These are phyloP conservation scores for Tapirus terrestris DNA, from an alignment of 2,113 vertebrate species.

Conservation along the genomic window DNA sequence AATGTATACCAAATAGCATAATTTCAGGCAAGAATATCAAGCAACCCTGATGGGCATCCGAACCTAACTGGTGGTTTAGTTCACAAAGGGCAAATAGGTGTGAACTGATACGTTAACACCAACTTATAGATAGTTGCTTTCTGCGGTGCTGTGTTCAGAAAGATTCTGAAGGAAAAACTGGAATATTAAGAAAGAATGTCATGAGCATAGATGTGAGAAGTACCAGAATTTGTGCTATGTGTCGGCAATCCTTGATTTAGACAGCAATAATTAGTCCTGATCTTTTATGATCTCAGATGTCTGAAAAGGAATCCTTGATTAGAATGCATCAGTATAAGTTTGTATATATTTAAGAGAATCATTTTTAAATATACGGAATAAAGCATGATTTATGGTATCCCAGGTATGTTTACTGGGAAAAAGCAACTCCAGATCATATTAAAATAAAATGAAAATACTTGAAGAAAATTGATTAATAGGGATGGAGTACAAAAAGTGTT, in stretches of 20 bases:
- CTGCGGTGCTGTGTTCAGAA: background rate
- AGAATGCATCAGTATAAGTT: background rate
- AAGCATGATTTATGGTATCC: background rate
- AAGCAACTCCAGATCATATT: background rate
- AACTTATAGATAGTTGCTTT: background rate
- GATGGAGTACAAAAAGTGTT: background rate
- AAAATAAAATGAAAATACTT: conserved; percentile 53
- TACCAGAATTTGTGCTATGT: background rate
- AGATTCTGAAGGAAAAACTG: background rate
- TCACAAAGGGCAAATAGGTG: background rate
- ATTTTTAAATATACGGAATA: conserved; percentile 25
- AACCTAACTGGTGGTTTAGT: background rate
- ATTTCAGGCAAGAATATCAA: background rate
- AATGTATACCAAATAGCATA: background rate
- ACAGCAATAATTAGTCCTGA: background rate
- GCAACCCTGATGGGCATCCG: background rate
- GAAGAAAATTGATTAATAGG: background rate
- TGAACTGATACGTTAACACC: background rate
- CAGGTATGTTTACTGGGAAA: background rate
- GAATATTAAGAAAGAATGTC: background rate
- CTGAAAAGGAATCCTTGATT: background rate
- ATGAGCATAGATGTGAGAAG: background rate
- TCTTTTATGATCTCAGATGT: background rate
- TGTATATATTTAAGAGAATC: background rate
- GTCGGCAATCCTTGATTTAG: background rate